Percentiles rank a stretch among this genome's conserved stretches.
These are phyloP conservation scores for Streblospio benedicti DNA, from an alignment of 1,140 invertebrate species.

Conservation along the genomic window DNA sequence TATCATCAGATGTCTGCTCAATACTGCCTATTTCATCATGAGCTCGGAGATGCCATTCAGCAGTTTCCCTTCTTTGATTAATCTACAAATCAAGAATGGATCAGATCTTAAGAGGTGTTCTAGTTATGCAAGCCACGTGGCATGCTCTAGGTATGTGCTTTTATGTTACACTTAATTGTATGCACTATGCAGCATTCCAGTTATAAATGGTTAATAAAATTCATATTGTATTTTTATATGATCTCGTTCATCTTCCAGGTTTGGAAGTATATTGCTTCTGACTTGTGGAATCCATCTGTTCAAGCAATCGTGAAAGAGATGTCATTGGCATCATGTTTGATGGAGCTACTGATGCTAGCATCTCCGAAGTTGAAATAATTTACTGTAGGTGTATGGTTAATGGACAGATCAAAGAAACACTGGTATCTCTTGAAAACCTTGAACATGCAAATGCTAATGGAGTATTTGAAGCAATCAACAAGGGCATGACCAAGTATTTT, in stretches of 20 bases:
- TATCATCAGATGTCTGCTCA: not conserved
- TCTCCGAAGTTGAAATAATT: not conserved
- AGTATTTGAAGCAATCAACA: not conserved
- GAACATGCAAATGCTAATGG: not conserved
- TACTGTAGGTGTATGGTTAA: not conserved
- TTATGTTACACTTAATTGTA: no score
- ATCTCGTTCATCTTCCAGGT: not conserved
- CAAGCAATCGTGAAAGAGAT: not conserved
- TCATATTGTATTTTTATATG: no score
- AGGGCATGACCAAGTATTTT: not conserved
- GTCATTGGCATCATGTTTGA: not conserved
- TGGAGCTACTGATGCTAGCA: not conserved
- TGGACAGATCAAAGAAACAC: not conserved
- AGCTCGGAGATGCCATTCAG: not conserved
- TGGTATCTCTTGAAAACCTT: not conserved
- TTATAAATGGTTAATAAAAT: no score
- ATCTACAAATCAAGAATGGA: not conserved
- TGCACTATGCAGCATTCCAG: no score
- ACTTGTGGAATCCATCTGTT: not conserved
- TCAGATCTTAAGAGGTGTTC: not conserved
- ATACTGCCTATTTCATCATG: not conserved
- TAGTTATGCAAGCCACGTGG: not conserved
- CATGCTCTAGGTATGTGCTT: not conserved
- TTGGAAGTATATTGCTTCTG: not conserved
- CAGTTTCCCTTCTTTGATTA: not conserved